Conservation (phyloP, 2,113 vertebrate species). For the Eclectus roratus region DNA sequence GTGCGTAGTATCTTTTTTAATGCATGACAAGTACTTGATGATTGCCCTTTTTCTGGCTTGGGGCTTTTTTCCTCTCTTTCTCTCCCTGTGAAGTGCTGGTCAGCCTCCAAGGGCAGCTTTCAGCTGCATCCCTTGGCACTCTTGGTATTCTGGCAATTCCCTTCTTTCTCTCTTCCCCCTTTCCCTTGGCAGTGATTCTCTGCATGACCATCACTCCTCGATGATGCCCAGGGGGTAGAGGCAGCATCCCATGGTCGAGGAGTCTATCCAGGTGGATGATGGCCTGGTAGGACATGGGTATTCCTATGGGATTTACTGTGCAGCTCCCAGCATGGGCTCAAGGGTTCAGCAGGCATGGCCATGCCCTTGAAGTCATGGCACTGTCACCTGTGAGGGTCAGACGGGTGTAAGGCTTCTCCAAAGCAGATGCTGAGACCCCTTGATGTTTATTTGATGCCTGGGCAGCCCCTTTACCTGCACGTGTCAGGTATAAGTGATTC, state of each 20-base stretch:
- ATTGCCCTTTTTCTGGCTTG: background rate
- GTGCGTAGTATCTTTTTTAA: background rate
- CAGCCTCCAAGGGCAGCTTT: background rate
- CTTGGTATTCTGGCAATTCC: background rate
- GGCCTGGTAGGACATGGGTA: background rate
- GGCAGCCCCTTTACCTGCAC: background rate
- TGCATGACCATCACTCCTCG: rapidly evolving
- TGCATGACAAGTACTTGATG: slow-evolving; percentile 10
- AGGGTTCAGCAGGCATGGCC: background rate
- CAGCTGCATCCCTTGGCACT: background rate
- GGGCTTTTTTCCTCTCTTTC: background rate
- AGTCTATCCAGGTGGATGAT: background rate
- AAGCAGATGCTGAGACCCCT: background rate
- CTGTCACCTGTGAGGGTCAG: background rate
- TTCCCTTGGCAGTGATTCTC: background rate
- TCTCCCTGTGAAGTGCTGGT: background rate
- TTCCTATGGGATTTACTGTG: background rate
- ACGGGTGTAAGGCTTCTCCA: background rate
- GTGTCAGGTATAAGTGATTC: slow-evolving; percentile 30
- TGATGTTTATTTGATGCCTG: slow-evolving; percentile 17
- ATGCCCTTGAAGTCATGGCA: rapidly evolving
- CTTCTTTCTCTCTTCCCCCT: background rate
- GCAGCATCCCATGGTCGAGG: background rate
- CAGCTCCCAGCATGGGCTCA: background rate
- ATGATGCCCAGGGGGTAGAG: too few species aligned